Evolutionary conservation across 2,888 invertebrate genomes (phyloP), one percentile per base, ranked within the genome.

Genomic region (Ceramica pisi): DNA sequence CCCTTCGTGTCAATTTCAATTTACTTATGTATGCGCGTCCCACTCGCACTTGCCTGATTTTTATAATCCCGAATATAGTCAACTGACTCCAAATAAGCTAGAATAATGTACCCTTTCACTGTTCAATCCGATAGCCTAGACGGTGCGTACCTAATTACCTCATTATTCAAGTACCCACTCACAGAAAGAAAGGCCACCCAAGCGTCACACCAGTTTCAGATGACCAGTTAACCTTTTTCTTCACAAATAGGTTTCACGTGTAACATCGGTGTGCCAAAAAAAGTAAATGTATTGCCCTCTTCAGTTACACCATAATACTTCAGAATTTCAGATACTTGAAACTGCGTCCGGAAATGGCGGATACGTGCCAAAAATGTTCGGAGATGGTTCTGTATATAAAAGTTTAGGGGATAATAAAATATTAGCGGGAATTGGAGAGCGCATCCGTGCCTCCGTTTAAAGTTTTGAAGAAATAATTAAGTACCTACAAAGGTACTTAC

Each of bases 271-370:
- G 5, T 50, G 50, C 56, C 31, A 67, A 60, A 65, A 71, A 80
- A 70, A 68, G 48, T 44, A 35, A 80, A 83, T 68, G 19, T 63
- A 68, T 80, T 14, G 38, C 16, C 48, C 48, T 59, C 16, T 21
- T 77, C 48, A 56, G 71, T 60, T 46, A 63, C 57, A 66, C 19
- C 31, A 73, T 78, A 59, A 66, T 79, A 59, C 41, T 44, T 67
- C 62, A 68, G 23, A 53, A 21, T 31, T 23, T 67, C 12, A 53
- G 62, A 63, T 48, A 77, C 77, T 75, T 80, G 80, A 75, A 67
- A 75, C 63, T 63, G 21, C 12, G 61, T 74, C 41, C 12, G 21
- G 9, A 31, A 44, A 12, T 12, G 12, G 48, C 12, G 44, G 50
- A 31, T 21, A 62, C 44, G 46, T 35, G 67, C 53, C 75, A 59